These are phyloP conservation scores for Tetropium fuscum DNA, from an alignment of 2,888 invertebrate genomes.

Conservation along the genomic window DNA sequence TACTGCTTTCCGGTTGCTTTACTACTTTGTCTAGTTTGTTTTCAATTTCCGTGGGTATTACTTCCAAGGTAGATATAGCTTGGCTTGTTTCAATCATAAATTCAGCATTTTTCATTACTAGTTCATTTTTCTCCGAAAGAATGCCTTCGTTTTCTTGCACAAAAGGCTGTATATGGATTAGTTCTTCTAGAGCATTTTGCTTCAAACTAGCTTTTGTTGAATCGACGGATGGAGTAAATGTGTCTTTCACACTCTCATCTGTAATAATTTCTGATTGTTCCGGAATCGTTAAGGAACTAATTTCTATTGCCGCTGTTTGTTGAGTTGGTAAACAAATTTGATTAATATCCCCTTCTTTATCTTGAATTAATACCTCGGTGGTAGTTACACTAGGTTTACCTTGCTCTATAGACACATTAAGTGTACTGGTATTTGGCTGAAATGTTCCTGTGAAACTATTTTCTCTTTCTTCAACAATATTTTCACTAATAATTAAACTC, in stretches of 20 bases:
- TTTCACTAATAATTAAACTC: constrained; percentile 67
- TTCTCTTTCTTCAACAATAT: constrained; percentile 67
- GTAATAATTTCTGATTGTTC: constrained; percentile 55
- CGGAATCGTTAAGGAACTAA: constrained; percentile 64
- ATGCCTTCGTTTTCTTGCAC: constrained; percentile 60
- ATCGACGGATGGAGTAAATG: constrained; percentile 25
- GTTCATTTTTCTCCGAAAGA: constrained; percentile 38
- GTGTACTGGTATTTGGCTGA: constrained; percentile 66
- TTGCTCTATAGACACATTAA: constrained; percentile 67
- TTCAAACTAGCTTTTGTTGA: constrained; percentile 53
- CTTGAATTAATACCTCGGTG: constrained; percentile 56
- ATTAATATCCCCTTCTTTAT: constrained; percentile 59
- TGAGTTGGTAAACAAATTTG: constrained; percentile 47
- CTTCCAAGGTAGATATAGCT: constrained; percentile 66
- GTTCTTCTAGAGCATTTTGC: constrained; percentile 55
- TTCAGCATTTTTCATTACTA: constrained; percentile 61
- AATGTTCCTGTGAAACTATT: constrained; percentile 64
- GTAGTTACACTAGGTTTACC: constrained; percentile 66
- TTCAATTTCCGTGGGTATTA: constrained; percentile 68
- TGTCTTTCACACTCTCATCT: constrained; percentile 40
- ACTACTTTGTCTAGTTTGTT: constrained; percentile 59
- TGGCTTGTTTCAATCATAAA: constrained; percentile 64
- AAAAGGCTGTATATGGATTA: constrained; percentile 57
- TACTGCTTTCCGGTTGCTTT: constrained; percentile 54
- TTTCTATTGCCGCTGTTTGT: constrained; percentile 60